Evolutionary conservation across 35 echinoderm and acorn worm species (phyloP).

Genomic region (Lytechinus variegatus): DNA sequence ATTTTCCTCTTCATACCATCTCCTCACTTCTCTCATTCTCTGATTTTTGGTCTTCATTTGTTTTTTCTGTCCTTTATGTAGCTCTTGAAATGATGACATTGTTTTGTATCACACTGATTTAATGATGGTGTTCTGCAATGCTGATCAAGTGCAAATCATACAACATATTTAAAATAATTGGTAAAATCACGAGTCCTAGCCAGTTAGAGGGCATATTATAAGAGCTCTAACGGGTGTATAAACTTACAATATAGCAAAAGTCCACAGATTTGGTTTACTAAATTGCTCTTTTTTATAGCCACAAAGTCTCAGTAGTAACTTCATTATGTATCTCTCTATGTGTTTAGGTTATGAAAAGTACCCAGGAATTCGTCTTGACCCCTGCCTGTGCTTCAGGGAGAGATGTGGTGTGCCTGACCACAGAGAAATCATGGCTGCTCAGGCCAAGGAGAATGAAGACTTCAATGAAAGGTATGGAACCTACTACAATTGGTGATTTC

Average conservation of each 20-base stretch:
- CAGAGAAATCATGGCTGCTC: conserved; percentile 61
- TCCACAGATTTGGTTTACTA: no score
- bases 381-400: conserved; percentile 83
- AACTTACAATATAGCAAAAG: no score
- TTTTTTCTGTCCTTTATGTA: neutral
- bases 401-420: conserved; percentile 84
- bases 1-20: no score
- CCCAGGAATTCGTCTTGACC: conserved; percentile 71
- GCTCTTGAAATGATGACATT: neutral
- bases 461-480: conserved; percentile 67
- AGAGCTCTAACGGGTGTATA: no score
- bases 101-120: neutral
- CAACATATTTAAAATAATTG: no score
- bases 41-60: no score
- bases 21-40: no score
- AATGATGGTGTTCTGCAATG: conserved; percentile 54
- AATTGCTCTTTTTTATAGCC: neutral
- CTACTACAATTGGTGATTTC: no score
- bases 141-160: conserved; percentile 31
- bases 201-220: no score
- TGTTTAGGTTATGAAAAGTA: conserved; percentile 97
- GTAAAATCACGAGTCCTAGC: no score
- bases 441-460: conserved; percentile 69
- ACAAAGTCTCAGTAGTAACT: neutral
- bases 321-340: neutral